Evolutionary conservation across 2,888 invertebrate species (phyloP).

Genomic region (Eupithecia abbreviata): DNA sequence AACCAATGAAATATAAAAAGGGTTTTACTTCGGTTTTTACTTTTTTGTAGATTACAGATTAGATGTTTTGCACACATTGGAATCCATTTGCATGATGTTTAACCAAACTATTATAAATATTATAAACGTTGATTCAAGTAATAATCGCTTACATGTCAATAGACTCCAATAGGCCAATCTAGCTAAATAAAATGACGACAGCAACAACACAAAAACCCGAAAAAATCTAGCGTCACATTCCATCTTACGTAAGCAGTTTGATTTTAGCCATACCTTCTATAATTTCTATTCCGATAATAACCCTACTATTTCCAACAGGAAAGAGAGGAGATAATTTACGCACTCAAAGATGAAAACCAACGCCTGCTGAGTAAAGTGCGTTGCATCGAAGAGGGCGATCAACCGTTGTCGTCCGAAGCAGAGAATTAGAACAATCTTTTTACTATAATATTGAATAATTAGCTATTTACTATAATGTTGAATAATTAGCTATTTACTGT

Average conservation of each 20-base stretch:
- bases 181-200: too few relatives aligned
- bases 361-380: constrained; percentile 70
- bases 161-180: too few relatives aligned
- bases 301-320: constrained; percentile 60
- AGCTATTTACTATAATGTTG: background rate
- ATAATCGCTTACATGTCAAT: too few relatives aligned
- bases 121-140: too few relatives aligned
- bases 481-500: constrained; percentile 20
- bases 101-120: too few relatives aligned
- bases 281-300: background rate
- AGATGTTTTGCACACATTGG: background rate
- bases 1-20: too few relatives aligned
- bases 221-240: too few relatives aligned
- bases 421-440: background rate
- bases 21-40: background rate
- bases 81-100: too few relatives aligned
- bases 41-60: background rate
- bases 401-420: constrained; percentile 16
- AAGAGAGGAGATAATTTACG: constrained; percentile 75
- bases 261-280: too few relatives aligned
- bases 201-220: too few relatives aligned
- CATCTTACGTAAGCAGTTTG: too few relatives aligned
- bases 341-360: constrained; percentile 79
- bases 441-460: constrained; percentile 2
- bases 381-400: constrained; percentile 57